phyloP scores from a whole-genome alignment of 2,113 vertebrate species.

The Serilophus lunatus region DNA sequence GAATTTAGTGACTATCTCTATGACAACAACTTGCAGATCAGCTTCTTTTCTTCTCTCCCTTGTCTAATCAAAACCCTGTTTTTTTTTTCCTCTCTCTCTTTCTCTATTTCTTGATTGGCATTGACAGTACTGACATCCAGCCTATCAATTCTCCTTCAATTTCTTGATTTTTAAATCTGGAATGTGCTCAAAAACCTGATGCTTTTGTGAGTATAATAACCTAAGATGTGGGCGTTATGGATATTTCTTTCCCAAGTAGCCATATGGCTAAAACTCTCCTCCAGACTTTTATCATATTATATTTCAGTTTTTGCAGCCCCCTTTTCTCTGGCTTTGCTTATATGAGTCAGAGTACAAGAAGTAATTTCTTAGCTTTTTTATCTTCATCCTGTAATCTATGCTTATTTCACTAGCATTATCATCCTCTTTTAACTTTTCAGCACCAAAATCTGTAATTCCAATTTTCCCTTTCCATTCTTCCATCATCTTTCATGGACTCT shows the following conservation, averaged over 20 bases:
- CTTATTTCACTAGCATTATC: background rate
- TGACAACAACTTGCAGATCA: conserved; percentile 27
- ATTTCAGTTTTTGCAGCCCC: background rate
- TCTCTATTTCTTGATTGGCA: background rate
- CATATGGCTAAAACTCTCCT: conserved; percentile 25
- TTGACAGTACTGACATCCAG: background rate
- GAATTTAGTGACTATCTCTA: background rate
- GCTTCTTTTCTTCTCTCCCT: background rate
- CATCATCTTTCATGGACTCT: background rate
- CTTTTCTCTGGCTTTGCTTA: background rate
- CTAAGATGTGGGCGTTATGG: background rate
- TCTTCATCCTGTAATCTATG: background rate
- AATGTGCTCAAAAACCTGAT: background rate
- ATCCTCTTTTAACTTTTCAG: background rate
- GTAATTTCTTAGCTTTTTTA: background rate
- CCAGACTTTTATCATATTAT: background rate
- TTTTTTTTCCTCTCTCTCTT: background rate
- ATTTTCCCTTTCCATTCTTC: background rate
- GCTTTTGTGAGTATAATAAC: background rate
- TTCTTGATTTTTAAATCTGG: background rate
- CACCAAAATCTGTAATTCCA: background rate
- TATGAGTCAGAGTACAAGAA: background rate
- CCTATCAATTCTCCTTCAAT: background rate
- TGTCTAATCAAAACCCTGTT: background rate
- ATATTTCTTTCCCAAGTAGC: conserved; percentile 6